A percentile compares a stretch with the other conserved stretches of the same genome.
Conservation (phyloP, 2,113 vertebrate genomes). For the Chitala chitala region DNA sequence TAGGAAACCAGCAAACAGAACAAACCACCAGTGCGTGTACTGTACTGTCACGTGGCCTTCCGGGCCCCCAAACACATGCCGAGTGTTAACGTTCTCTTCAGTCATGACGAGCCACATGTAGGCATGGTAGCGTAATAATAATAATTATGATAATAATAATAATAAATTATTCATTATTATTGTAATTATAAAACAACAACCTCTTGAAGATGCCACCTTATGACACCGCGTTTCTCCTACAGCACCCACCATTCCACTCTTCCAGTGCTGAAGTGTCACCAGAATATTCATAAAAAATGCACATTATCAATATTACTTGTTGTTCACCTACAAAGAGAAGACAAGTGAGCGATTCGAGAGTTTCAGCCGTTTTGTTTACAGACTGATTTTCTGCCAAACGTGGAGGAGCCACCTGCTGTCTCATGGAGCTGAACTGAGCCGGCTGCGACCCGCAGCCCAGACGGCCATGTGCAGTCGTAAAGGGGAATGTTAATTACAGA, state of each 20-base stretch:
- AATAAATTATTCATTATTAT: too few species aligned
- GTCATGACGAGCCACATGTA: too few species aligned
- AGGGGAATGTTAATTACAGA: slow-evolving; percentile 36
- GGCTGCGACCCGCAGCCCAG: not conserved
- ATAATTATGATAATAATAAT: too few species aligned
- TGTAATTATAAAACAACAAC: too few species aligned
- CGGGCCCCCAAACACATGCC: too few species aligned
- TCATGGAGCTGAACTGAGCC: slow-evolving; percentile 13
- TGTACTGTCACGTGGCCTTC: too few species aligned
- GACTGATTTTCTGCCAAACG: slow-evolving; percentile 28
- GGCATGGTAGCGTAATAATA: too few species aligned
- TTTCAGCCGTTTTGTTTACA: not conserved
- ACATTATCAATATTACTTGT: not conserved
- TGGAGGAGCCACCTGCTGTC: slow-evolving; percentile 39
- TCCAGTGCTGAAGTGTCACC: not conserved
- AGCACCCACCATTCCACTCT: too few species aligned
- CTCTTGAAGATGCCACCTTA: too few species aligned
- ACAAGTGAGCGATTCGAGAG: not conserved
- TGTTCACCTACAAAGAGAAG: not conserved
- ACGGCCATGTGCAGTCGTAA: slow-evolving; percentile 16
- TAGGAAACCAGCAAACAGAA: not conserved
- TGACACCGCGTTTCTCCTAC: too few species aligned
- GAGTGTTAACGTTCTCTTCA: too few species aligned
- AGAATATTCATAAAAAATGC: not conserved
- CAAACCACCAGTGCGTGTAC: not conserved